Conservation (phyloP, 2,888 invertebrate species). For the Synanthedon myopaeformis region DNA sequence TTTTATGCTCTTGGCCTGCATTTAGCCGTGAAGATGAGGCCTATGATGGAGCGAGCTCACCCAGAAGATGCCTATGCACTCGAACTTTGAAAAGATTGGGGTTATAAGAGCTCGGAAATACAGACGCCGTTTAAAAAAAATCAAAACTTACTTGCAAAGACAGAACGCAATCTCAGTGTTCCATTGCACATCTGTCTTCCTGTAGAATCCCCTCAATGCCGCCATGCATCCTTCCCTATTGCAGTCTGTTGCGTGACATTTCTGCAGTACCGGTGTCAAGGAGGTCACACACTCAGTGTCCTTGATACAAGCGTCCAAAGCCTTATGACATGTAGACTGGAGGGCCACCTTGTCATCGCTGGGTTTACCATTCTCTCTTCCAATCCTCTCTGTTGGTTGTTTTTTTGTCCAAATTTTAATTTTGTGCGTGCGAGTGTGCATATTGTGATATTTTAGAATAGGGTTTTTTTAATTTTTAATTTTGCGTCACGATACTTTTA, state of each 20-base stretch:
- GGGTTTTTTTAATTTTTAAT: no score
- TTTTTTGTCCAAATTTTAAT: constrained; percentile 22
- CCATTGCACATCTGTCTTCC: constrained; percentile 82
- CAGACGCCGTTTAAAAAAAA: background rate
- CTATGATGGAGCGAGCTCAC: no score
- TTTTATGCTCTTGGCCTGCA: no score
- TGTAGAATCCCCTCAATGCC: constrained; percentile 87
- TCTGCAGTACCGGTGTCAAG: constrained; percentile 85
- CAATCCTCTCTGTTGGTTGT: constrained; percentile 63
- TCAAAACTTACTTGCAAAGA: constrained; percentile 85
- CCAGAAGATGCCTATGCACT: no score
- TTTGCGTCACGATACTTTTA: no score
- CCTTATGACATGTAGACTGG: constrained; percentile 89
- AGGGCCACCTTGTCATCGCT: constrained; percentile 72
- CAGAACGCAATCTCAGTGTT: constrained; percentile 93
- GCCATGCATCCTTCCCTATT: constrained; percentile 90
- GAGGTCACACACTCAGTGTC: constrained; percentile 83
- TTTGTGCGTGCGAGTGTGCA: constrained; percentile 8
- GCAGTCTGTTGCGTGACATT: constrained; percentile 80
- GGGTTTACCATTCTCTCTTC: constrained; percentile 68
- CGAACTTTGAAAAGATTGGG: no score
- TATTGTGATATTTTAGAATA: background rate
- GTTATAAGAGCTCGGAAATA: no score
- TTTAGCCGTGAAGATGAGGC: no score
- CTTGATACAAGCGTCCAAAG: constrained; percentile 84